Evolutionary conservation across 2,797 vertebrate species (phyloP).

Genomic region (Sebastes taczanowskii): DNA sequence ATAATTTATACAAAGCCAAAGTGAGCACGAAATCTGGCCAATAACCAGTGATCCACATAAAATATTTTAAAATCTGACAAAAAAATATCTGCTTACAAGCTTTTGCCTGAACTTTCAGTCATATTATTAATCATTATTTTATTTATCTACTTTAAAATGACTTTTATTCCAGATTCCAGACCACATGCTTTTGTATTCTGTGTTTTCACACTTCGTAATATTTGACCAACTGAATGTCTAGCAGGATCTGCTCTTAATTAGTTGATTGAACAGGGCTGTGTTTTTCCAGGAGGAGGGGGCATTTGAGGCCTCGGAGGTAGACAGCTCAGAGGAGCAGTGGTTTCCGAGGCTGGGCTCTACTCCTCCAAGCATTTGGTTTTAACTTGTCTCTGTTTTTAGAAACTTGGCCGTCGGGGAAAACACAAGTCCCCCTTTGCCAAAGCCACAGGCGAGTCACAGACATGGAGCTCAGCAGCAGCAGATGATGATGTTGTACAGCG

Average conservation of each 20-base stretch:
- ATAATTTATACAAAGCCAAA: not conserved
- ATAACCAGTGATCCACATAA: not conserved
- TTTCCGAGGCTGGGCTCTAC: constrained; percentile 81
- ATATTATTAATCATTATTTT: not conserved
- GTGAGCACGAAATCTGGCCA: not conserved
- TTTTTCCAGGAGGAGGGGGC: constrained; percentile 38
- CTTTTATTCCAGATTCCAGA: not conserved
- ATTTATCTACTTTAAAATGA: not conserved
- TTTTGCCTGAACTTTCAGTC: not conserved
- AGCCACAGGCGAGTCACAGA: constrained; percentile 78
- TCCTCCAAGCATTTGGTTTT: constrained; percentile 71
- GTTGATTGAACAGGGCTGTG: constrained; percentile 32
- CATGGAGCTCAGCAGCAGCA: constrained; percentile 65
- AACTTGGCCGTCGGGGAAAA: constrained; percentile 77
- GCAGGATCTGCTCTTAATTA: constrained; percentile 1
- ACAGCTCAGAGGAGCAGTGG: constrained; percentile 72
- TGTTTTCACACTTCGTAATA: not conserved
- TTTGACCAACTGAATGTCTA: not conserved
- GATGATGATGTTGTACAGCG: constrained; percentile 67
- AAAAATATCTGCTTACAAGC: not conserved
- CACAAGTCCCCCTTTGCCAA: constrained; percentile 54
- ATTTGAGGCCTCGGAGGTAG: constrained; percentile 42
- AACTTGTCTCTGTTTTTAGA: constrained; percentile 79
- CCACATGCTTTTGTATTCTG: not conserved
- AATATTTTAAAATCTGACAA: not conserved